Evolutionary conservation across 2,113 vertebrate genomes (phyloP), one percentile per base, ranked within the genome.

Genomic region (Ictalurus furcatus): DNA sequence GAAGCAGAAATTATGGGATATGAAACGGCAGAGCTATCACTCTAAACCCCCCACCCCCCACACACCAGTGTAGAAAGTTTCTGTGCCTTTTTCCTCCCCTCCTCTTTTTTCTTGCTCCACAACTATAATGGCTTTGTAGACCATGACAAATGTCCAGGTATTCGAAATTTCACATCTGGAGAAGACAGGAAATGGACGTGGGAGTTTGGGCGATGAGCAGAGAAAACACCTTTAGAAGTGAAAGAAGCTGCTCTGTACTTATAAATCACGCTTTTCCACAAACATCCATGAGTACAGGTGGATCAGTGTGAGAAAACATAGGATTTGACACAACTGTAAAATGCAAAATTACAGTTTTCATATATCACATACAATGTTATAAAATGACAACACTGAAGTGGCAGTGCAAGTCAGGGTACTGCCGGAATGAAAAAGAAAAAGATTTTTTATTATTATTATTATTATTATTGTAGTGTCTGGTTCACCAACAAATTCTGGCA

Each of bases 111-210:
- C 86, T 79, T 40, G n/a, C 28, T 82, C 48, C 81, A 67, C 94
- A 91, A 94, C 94, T 95, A 94, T 95, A 95, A 95, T 95, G 93
- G 94, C 93, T 94, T 93, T 94, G 92, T 93, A 93, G 94, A 90
- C 95, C 94, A 90, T 96, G 95, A 95, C 95, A 95, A 96, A 95
- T 96, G 93, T 94, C 91, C 94, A 93, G 92, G 93, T 94, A 95
- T 95, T 95, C 93, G 94, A 95, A 95, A 95, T 95, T 94, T 95
- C 95, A 94, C 95, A 95, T 96, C 92, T 93, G 93, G 94, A 94
- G 95, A 94, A 95, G 94, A 95, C 93, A 94, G 95, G 94, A 96
- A 96, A 96, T 96, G 94, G 95, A 96, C 94, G 93, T 93, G 91
- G 92, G 91, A 85, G 93, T 82, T 94, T 69, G 56, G 93, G 93